These are phyloP conservation scores for Dioctria linearis DNA, from an alignment of 2,888 invertebrate genomes.

Conservation along the genomic window DNA sequence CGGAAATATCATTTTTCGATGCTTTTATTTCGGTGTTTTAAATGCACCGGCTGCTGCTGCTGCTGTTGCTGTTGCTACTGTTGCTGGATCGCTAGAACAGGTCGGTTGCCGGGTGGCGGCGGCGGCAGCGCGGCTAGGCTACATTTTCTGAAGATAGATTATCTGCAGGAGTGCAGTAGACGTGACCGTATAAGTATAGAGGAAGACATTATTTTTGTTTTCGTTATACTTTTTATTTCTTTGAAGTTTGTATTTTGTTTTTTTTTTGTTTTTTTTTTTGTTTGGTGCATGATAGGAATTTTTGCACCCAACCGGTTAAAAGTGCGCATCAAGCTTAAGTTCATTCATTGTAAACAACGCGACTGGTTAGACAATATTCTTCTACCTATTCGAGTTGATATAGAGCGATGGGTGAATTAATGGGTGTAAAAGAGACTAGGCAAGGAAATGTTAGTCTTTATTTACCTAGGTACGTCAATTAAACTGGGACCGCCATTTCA, in stretches of 20 bases:
- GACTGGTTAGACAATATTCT: background rate
- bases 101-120: background rate
- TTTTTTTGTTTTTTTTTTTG: background rate
- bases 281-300: slow-evolving; percentile 4
- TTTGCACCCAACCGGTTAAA: slow-evolving; percentile 19
- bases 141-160: background rate
- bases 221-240: slow-evolving; percentile 41
- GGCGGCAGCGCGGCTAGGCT: background rate
- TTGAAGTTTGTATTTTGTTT: no score
- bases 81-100: background rate
- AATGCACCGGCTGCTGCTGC: background rate
- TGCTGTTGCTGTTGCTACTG: background rate
- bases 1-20: slow-evolving; percentile 34
- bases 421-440: no score
- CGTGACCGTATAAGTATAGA: background rate
- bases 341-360: slow-evolving; percentile 13
- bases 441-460: no score
- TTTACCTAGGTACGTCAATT: no score
- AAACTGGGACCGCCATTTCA: no score
- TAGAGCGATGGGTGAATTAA: no score
- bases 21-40: slow-evolving; percentile 25
- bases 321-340: background rate
- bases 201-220: slow-evolving; percentile 38
- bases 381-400: no score
- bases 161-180: background rate